Conservation (phyloP, 2,113 vertebrate genomes). For the Pao palembangensis region DNA sequence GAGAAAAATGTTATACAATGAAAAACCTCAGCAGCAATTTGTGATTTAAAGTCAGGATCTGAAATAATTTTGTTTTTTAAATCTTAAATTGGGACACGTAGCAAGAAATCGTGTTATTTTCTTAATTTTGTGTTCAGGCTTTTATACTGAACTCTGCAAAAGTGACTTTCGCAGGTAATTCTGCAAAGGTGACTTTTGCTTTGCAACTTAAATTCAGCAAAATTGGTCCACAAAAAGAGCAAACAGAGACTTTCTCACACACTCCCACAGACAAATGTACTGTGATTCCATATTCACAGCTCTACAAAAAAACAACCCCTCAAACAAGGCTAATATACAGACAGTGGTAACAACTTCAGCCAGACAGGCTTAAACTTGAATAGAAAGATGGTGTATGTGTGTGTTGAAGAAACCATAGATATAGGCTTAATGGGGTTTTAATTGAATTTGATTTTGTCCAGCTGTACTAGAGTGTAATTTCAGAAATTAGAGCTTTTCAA, state of each 20-base stretch:
- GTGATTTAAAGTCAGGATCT: not conserved
- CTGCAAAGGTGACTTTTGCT: too few relatives aligned
- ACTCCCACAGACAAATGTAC: slow-evolving; percentile 32
- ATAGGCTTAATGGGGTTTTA: not conserved
- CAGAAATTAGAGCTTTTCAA: not conserved
- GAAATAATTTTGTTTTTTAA: too few relatives aligned
- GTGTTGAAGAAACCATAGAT: not conserved
- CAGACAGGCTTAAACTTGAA: slow-evolving; percentile 35
- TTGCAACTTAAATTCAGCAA: slow-evolving; percentile 17
- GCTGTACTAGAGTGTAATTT: too few relatives aligned
- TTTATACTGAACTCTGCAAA: too few relatives aligned
- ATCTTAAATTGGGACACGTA: too few relatives aligned
- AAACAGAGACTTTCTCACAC: slow-evolving; percentile 3
- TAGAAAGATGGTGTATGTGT: slow-evolving; percentile 5
- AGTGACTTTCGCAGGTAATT: too few relatives aligned
- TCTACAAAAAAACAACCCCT: slow-evolving; percentile 41
- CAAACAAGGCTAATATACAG: slow-evolving; percentile 31
- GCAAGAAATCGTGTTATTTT: too few relatives aligned
- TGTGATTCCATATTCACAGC: slow-evolving; percentile 57
- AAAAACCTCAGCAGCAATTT: slow-evolving; percentile 1
- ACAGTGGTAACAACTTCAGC: slow-evolving; percentile 35
- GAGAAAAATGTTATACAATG: not conserved
- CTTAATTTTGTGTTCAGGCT: too few relatives aligned
- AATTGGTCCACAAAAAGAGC: slow-evolving; percentile 15
- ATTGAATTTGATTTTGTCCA: not conserved